Base-by-base conservation (phyloP, 1,140 invertebrate genomes). In the Bicyclus anynana region DNA sequence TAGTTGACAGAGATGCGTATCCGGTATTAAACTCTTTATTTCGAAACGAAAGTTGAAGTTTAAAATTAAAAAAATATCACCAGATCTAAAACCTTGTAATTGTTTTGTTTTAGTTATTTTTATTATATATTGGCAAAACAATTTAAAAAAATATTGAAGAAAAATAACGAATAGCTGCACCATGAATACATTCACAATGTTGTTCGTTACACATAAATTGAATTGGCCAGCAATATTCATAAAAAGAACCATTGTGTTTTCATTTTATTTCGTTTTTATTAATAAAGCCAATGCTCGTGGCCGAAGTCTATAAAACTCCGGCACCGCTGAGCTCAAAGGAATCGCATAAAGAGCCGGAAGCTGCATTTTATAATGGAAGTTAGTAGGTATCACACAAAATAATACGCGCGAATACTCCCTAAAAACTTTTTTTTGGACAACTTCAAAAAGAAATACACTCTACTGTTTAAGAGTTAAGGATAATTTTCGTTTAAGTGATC, bases 301-400 rank as follows among this genome's bases (percentile, higher is more conserved):
- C 29, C 40, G 12, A 18, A 23, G 40, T 54, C 29, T 35, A 47
- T 54, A 35, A 54, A 54, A 27, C 7, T 29, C 21, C 35, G 18
- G 18, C 44, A 2, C 21, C 20, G 16, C 26, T 47, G 27, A 12
- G 23, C 38, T 46, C 42, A 47, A 54, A 46, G 53, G 37, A 47
- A 44, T 54, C 53, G 27, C 23, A 47, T 35, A 47, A 21, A 59
- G 50, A 59, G 48, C 47, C 27, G 52, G 51, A 38, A 55, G 48
- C 33, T 42, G 42, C 46, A 37, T 53, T 54, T 61, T 35, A 48
- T 37, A 53, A 58, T 55, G 38, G 38, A 56, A 53, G 49, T 53
- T 57, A 40, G 57, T n/a, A n/a, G n/a, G n/a, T 47, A 44, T 38
- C 54, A 38, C 42, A 26, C 42, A 29, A 47, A 59, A 44, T 65